These are phyloP conservation scores for Lepidurus apus DNA, from an alignment of 1,140 invertebrate species.

Conservation along the genomic window DNA sequence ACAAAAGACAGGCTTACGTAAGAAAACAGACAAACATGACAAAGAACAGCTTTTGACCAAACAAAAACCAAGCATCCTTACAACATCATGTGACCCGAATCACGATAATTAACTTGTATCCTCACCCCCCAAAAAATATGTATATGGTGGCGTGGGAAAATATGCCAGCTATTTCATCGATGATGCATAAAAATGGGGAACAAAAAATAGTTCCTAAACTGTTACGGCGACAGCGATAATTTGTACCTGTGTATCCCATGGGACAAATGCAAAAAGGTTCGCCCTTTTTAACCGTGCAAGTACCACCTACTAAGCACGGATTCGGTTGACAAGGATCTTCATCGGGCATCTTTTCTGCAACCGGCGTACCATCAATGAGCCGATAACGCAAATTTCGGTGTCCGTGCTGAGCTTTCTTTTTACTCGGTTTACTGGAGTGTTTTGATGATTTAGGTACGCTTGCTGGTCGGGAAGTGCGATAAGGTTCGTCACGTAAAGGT, in stretches of 20 bases:
- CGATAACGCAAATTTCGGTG: neutral
- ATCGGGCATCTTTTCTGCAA: neutral
- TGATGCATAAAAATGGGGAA: neutral
- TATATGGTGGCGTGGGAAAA: neutral
- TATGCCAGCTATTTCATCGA: neutral
- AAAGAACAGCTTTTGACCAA: too few species aligned
- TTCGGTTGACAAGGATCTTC: constrained; percentile 33
- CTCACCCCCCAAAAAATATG: too few species aligned
- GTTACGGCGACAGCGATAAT: too few species aligned
- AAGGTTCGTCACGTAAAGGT: constrained; percentile 13
- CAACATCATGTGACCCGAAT: too few species aligned
- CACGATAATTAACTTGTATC: too few species aligned
- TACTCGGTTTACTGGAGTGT: neutral
- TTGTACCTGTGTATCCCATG: constrained; percentile 25
- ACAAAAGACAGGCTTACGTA: neutral
- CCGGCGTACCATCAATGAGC: neutral
- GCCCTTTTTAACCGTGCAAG: neutral
- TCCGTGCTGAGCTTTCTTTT: neutral
- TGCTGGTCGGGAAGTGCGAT: neutral
- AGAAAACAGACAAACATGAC: neutral
- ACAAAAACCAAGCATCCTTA: too few species aligned
- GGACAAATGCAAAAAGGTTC: constrained; percentile 24
- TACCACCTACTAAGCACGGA: constrained; percentile 31
- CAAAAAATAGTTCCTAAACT: neutral
- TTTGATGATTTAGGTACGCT: neutral